Conservation (phyloP, 2,888 invertebrate genomes). For the Drosophila macrospina region DNA sequence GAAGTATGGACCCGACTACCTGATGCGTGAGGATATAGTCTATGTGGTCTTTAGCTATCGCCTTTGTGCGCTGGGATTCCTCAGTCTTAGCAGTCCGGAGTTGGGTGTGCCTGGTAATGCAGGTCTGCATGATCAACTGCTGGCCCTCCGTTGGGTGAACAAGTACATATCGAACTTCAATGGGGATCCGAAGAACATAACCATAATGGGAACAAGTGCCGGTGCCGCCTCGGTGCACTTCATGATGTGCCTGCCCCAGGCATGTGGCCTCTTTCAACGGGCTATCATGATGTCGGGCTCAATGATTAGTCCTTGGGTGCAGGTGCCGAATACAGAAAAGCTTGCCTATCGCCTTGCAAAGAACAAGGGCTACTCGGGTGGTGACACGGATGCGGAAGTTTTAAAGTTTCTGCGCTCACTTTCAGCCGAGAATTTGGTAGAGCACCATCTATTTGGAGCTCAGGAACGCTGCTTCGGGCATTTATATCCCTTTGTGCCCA, state of each 20-base stretch:
- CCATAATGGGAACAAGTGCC: conserved; percentile 86
- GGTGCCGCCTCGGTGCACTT: conserved; percentile 86
- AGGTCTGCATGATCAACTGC: conserved; percentile 86
- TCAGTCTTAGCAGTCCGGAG: conserved; percentile 84
- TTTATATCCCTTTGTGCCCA: conserved; percentile 78
- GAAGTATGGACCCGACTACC: conserved; percentile 85
- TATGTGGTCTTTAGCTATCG: conserved; percentile 86
- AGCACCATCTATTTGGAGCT: conserved; percentile 76
- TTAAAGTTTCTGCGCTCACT: conserved; percentile 76
- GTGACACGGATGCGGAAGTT: conserved; percentile 75
- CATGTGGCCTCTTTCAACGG: conserved; percentile 83
- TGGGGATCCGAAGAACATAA: conserved; percentile 86
- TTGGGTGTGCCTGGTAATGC: conserved; percentile 86
- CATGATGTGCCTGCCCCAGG: conserved; percentile 85
- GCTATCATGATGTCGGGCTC: conserved; percentile 83
- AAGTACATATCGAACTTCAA: conserved; percentile 85
- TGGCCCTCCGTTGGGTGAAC: conserved; percentile 86
- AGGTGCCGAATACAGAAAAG: conserved; percentile 52
- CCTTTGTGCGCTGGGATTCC: conserved; percentile 85
- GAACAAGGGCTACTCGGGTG: conserved; percentile 77
- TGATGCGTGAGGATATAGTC: conserved; percentile 85
- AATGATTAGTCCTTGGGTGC: conserved; percentile 78
- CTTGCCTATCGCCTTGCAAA: conserved; percentile 76
- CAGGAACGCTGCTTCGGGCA: conserved; percentile 67
- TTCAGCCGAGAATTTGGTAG: conserved; percentile 70